Conservation (phyloP, 1,140 invertebrate species). For the Manduca sexta region DNA sequence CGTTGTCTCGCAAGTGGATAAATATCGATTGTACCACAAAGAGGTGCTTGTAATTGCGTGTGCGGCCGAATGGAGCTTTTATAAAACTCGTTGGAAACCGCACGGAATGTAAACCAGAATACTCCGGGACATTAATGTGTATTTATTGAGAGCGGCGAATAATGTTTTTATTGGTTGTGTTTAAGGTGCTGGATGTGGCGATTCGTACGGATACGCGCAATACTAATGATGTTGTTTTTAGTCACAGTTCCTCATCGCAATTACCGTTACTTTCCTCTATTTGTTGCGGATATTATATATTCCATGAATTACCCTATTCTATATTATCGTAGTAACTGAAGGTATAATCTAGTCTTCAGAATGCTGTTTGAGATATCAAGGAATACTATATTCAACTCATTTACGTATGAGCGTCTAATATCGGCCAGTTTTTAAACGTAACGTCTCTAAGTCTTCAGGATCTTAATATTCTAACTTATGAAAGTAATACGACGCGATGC, state of each 20-base stretch:
- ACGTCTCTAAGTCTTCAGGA: too few relatives aligned
- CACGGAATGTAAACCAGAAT: constrained; percentile 69
- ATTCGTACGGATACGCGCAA: constrained; percentile 36
- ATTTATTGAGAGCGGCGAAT: constrained; percentile 69
- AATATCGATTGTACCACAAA: constrained; percentile 64
- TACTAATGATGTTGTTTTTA: not conserved
- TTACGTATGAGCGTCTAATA: too few relatives aligned
- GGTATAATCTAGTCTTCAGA: too few relatives aligned
- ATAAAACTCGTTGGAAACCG: constrained; percentile 68
- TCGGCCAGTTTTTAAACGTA: too few relatives aligned
- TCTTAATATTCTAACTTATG: too few relatives aligned
- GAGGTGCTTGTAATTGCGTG: constrained; percentile 68
- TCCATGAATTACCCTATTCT: not conserved
- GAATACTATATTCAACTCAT: too few relatives aligned
- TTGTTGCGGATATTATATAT: too few relatives aligned
- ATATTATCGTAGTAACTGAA: too few relatives aligned
- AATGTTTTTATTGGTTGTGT: constrained; percentile 69
- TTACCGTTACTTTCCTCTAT: too few relatives aligned
- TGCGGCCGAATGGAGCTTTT: constrained; percentile 62
- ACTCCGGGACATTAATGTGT: constrained; percentile 68
- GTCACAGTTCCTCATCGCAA: too few relatives aligned
- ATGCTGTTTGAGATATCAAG: too few relatives aligned
- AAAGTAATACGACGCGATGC: too few relatives aligned
- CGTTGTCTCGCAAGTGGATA: constrained; percentile 48
- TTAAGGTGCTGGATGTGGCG: constrained; percentile 35